These are phyloP conservation scores for Dolichoris vasculosae DNA, from an alignment of 1,140 invertebrate species.

Conservation along the genomic window DNA sequence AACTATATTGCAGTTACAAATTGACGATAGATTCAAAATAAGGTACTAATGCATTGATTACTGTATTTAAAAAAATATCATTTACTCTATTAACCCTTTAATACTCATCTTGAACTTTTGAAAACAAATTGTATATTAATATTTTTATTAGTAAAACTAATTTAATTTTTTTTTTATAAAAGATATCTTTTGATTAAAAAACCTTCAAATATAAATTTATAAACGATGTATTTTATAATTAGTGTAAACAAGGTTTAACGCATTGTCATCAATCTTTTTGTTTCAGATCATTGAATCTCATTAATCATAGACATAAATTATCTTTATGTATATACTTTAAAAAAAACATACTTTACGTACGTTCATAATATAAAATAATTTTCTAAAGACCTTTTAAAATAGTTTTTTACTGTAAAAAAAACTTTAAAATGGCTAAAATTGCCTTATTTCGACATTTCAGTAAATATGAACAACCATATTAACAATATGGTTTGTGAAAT, in stretches of 20 bases:
- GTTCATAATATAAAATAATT: slow-evolving; percentile 45
- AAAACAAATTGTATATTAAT: background rate
- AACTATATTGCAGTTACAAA: slow-evolving; percentile 30
- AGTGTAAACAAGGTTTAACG: background rate
- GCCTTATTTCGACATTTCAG: slow-evolving; percentile 1
- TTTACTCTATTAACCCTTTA: background rate
- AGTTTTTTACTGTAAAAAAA: slow-evolving; percentile 43
- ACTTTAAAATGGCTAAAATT: slow-evolving; percentile 34
- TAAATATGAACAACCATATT: slow-evolving; percentile 47
- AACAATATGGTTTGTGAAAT: slow-evolving; percentile 51
- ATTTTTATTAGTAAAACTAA: background rate
- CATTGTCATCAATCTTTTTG: background rate
- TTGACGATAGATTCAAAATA: background rate
- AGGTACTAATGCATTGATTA: background rate
- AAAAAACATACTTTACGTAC: slow-evolving; percentile 12
- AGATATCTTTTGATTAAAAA: slow-evolving; percentile 3
- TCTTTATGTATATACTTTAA: slow-evolving; percentile 33
- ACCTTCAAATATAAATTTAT: slow-evolving; percentile 7
- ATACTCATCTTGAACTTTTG: background rate
- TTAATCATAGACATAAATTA: background rate
- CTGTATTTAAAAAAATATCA: background rate
- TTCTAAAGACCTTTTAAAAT: slow-evolving; percentile 41
- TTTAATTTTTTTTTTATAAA: background rate
- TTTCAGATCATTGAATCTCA: slow-evolving; percentile 33
- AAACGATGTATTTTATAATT: slow-evolving; percentile 14